Evolutionary conservation across 2,113 vertebrate species (phyloP).

Genomic region (Charadrius vociferus): DNA sequence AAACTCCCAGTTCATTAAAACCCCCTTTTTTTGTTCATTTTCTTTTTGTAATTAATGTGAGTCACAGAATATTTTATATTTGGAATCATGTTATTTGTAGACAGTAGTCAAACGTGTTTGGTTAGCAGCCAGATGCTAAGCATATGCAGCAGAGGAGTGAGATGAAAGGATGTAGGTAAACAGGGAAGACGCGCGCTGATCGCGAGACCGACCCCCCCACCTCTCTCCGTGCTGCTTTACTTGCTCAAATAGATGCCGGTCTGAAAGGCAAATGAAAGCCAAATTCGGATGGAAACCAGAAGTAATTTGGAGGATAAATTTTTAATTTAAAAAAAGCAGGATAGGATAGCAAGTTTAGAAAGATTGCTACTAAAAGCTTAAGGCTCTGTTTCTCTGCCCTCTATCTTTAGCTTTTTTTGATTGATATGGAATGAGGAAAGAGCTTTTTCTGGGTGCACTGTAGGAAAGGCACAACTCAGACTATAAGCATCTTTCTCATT

Average conservation of each 20-base stretch:
- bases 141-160: constrained; percentile 42
- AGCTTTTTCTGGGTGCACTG: neutral
- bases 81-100: constrained; percentile 34
- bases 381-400: neutral
- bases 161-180: constrained; percentile 22
- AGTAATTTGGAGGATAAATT: neutral
- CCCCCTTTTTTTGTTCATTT: neutral
- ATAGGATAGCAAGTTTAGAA: constrained; percentile 1
- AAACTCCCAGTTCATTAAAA: constrained; percentile 9
- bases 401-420: neutral
- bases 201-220: neutral
- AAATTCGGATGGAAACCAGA: neutral
- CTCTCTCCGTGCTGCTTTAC: neutral
- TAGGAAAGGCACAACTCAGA: neutral
- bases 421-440: neutral
- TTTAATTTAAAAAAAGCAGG: constrained; percentile 21
- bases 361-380: constrained; percentile 9
- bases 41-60: neutral
- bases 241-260: neutral
- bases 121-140: constrained; percentile 49
- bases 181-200: neutral
- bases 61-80: constrained; percentile 31
- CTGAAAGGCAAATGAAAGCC: neutral
- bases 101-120: constrained; percentile 19
- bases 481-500: neutral